phyloP scores from a whole-genome alignment of 2,797 vertebrate genomes.

The Naso thynnoides region DNA sequence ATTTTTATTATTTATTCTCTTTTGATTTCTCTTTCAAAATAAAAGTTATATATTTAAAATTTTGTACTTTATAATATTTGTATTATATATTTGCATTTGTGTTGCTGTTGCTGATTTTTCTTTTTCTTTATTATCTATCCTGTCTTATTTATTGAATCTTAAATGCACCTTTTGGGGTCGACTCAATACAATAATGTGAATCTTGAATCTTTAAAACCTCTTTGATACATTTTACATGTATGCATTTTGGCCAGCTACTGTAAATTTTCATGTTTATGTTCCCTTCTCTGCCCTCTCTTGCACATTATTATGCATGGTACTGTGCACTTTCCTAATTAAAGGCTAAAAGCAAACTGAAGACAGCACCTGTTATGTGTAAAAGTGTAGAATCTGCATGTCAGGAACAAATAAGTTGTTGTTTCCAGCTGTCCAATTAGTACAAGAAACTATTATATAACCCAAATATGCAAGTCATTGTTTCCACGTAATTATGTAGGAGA shows the following conservation, averaged over 20 bases:
- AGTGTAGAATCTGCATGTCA: conserved; percentile 14
- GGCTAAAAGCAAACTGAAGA: conserved; percentile 1
- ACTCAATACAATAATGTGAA: too few relatives aligned
- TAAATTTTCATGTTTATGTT: not conserved
- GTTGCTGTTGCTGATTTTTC: too few relatives aligned
- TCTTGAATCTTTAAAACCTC: not conserved
- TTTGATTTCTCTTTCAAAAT: too few relatives aligned
- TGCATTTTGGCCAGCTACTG: not conserved
- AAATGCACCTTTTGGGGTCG: too few relatives aligned
- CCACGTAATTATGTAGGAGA: conserved; percentile 33
- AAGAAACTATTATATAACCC: conserved; percentile 44
- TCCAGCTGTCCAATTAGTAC: conserved; percentile 54
- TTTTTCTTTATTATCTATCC: too few relatives aligned
- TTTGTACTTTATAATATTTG: too few relatives aligned
- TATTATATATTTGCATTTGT: too few relatives aligned
- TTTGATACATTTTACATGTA: not conserved
- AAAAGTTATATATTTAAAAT: too few relatives aligned
- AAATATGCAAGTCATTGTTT: conserved; percentile 41
- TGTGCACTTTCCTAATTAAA: conserved; percentile 29
- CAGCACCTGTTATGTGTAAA: conserved; percentile 4
- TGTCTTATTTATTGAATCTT: too few relatives aligned
- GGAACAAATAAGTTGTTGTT: conserved; percentile 30
- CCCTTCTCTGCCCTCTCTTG: not conserved
- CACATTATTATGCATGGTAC: conserved; percentile 13
- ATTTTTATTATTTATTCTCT: too few relatives aligned